Evolutionary conservation across 1,140 invertebrate species (phyloP).

Genomic region (Drosophila subpulchrella): DNA sequence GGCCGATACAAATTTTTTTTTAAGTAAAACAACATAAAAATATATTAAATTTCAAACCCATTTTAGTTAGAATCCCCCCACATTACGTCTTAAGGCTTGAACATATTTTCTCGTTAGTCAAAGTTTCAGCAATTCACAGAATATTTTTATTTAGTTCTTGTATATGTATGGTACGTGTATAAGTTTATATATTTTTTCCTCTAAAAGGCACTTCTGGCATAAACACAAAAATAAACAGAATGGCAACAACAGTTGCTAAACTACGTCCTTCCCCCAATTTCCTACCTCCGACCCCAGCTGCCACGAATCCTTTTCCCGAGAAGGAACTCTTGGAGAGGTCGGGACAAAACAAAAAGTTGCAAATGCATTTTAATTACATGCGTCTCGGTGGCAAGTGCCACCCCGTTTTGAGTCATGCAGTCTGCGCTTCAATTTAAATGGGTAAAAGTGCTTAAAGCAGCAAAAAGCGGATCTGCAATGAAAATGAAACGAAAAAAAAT

Average conservation of each 20-base stretch:
- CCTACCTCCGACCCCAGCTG: neutral
- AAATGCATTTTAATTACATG: slow-evolving; percentile 77
- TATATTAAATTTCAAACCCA: too few relatives aligned
- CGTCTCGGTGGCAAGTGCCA: slow-evolving; percentile 42
- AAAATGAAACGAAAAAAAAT: slow-evolving; percentile 30
- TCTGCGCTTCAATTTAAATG: slow-evolving; percentile 62
- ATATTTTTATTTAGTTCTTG: slow-evolving; percentile 42
- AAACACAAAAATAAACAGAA: slow-evolving; percentile 59
- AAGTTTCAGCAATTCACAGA: slow-evolving; percentile 21
- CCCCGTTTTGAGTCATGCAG: slow-evolving; percentile 14
- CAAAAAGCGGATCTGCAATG: too few relatives aligned
- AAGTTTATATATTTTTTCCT: slow-evolving; percentile 28
- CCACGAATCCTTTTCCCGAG: slow-evolving; percentile 1
- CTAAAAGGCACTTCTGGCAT: slow-evolving; percentile 56
- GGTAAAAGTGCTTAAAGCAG: slow-evolving; percentile 46
- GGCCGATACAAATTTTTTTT: too few relatives aligned
- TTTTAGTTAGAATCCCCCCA: neutral
- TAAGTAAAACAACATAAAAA: too few relatives aligned
- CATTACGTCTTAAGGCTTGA: neutral
- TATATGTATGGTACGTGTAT: neutral
- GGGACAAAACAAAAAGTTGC: slow-evolving; percentile 63
- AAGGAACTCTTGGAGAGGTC: slow-evolving; percentile 30
- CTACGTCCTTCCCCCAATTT: slow-evolving; percentile 14
- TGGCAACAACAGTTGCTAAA: slow-evolving; percentile 68
- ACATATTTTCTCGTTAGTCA: neutral